Percentiles rank a stretch among this genome's conserved stretches.
Conservation (phyloP, 2,797 vertebrate genomes). For the Sardinella longiceps region DNA sequence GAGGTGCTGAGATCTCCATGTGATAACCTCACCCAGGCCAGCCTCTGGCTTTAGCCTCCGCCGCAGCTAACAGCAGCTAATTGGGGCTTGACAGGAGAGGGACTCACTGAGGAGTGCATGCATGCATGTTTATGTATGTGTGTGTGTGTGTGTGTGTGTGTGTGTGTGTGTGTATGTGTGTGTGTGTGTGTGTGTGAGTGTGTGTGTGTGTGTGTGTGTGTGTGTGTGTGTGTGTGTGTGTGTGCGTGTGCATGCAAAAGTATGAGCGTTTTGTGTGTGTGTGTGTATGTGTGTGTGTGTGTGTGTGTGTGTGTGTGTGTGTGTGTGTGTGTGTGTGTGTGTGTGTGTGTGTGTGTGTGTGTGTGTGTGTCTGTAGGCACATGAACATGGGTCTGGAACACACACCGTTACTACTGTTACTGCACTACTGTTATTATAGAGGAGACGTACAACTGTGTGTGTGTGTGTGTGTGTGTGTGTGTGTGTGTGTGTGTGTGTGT, state of each 20-base stretch:
- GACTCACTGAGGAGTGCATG: constrained; percentile 26
- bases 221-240: not conserved
- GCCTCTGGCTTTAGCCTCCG: constrained; percentile 14
- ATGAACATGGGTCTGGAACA: too few species aligned
- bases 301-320: not conserved
- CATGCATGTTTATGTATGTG: not conserved
- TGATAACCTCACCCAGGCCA: not conserved
- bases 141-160: constrained; percentile 1
- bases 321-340: not conserved
- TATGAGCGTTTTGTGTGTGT: too few species aligned
- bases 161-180: not conserved
- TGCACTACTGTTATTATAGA: too few species aligned
- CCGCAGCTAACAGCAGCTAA: constrained; percentile 41
- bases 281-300: not conserved
- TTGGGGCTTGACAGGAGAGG: constrained; percentile 43
- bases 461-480: not conserved
- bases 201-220: too few species aligned
- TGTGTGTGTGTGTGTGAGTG: not conserved
- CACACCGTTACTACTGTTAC: too few species aligned
- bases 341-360: not conserved
- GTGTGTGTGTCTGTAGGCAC: not conserved
- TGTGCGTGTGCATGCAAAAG: too few species aligned
- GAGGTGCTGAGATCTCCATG: constrained; percentile 28
- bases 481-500: not conserved
- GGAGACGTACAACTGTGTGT: too few species aligned